These are phyloP conservation scores for Aphodius sticticus DNA, from an alignment of 2,888 invertebrate species.

Conservation along the genomic window DNA sequence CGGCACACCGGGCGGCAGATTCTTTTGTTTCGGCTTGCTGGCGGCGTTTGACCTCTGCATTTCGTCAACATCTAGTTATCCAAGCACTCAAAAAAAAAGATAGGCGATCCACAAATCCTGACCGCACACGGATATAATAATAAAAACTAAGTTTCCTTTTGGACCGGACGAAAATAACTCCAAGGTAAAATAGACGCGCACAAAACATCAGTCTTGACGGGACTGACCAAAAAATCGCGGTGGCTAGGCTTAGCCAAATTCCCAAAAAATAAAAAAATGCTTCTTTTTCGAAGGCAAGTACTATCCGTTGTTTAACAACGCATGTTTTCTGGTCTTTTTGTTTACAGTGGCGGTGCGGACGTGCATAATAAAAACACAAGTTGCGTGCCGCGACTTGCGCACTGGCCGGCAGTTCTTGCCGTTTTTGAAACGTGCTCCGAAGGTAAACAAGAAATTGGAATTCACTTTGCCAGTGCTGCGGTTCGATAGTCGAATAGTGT, in stretches of 20 bases:
- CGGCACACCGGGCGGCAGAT: conserved; percentile 31
- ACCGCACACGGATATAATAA: neutral
- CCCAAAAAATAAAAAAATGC: neutral
- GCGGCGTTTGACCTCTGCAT: conserved; percentile 30
- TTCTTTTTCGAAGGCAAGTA: neutral
- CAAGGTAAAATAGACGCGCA: neutral
- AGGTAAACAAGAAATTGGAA: neutral
- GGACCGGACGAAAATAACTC: neutral
- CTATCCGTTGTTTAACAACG: neutral
- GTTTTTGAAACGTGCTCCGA: neutral
- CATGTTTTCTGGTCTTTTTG: neutral
- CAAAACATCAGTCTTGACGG: neutral
- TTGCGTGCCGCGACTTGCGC: neutral
- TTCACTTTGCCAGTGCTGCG: neutral
- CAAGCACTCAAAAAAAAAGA: neutral
- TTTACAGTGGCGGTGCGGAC: neutral
- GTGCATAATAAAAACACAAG: neutral
- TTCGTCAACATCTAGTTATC: conserved; percentile 19
- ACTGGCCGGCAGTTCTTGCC: neutral
- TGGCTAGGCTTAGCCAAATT: neutral
- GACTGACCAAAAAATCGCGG: neutral
- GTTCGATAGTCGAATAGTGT: neutral
- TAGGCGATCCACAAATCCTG: neutral
- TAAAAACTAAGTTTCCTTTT: conserved; percentile 11
- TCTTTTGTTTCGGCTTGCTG: conserved; percentile 33